Conservation (phyloP, 2,797 vertebrate species). For the Erethizon dorsatum region DNA sequence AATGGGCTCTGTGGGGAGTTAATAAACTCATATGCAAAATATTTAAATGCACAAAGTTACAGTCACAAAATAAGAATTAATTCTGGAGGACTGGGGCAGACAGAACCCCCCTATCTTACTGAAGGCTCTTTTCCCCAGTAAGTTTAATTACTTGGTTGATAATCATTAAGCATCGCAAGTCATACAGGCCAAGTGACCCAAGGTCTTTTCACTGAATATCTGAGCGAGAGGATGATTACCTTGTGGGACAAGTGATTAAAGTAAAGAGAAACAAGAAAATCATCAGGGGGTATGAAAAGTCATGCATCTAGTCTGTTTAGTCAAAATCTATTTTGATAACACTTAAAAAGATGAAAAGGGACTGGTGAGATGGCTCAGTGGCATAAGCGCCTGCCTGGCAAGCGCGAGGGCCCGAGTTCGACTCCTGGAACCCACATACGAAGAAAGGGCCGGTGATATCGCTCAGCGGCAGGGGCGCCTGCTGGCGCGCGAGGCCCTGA, state of each 20-base stretch:
- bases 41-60: conserved; percentile 30
- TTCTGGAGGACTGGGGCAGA: not conserved
- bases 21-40: conserved; percentile 41
- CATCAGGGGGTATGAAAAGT: not conserved
- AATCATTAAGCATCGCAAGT: not conserved
- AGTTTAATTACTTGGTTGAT: conserved; percentile 44
- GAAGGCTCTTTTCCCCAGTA: not conserved
- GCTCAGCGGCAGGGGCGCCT: too few relatives aligned
- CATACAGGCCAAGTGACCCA: not conserved
- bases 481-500: too few relatives aligned
- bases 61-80: conserved; percentile 37
- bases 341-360: not conserved
- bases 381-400: too few relatives aligned
- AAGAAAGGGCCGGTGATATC: too few relatives aligned
- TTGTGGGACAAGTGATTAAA: not conserved
- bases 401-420: too few relatives aligned
- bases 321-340: not conserved
- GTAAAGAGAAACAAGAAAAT: conserved; percentile 56
- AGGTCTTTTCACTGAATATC: conserved; percentile 16
- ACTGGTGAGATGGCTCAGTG: too few relatives aligned
- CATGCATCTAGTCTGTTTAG: not conserved
- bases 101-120: not conserved
- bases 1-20: conserved; percentile 8
- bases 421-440: too few relatives aligned
- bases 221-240: not conserved